These are phyloP conservation scores for Spinus olivaceus DNA, from an alignment of 2,797 vertebrate genomes.

Conservation along the genomic window DNA sequence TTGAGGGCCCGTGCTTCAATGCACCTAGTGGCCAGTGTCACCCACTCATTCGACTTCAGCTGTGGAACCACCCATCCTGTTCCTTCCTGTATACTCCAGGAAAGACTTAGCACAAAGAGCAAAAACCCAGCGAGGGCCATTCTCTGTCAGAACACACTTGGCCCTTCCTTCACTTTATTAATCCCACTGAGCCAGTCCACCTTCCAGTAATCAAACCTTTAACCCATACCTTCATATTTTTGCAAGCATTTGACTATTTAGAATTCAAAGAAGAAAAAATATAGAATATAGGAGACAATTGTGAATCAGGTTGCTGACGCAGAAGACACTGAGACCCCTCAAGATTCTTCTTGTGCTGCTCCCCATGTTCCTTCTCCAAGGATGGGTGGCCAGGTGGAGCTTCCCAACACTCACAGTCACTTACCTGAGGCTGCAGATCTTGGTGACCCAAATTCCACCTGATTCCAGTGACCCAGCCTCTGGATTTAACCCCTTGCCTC, in stretches of 20 bases:
- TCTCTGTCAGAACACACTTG: background rate
- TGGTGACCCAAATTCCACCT: background rate
- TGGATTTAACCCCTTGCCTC: background rate
- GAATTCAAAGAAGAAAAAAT: background rate
- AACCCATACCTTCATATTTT: background rate
- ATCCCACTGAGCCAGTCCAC: background rate
- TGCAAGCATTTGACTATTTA: background rate
- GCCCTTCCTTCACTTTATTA: rapidly evolving
- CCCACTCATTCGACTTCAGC: background rate
- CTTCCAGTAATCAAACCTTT: background rate
- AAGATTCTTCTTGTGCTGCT: background rate
- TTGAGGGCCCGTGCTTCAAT: background rate
- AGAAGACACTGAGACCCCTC: background rate
- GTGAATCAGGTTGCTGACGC: background rate
- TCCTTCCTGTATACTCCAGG: background rate
- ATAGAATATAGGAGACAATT: background rate
- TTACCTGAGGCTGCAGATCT: background rate
- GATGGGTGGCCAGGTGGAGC: background rate
- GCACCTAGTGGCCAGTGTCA: background rate
- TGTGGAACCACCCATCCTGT: background rate
- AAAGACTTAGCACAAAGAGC: background rate
- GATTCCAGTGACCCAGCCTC: background rate
- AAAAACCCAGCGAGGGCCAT: background rate
- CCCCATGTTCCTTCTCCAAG: background rate
- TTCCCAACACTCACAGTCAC: background rate